phyloP scores from a whole-genome alignment of 1,140 invertebrate species.

The Scylla paramamosain region DNA sequence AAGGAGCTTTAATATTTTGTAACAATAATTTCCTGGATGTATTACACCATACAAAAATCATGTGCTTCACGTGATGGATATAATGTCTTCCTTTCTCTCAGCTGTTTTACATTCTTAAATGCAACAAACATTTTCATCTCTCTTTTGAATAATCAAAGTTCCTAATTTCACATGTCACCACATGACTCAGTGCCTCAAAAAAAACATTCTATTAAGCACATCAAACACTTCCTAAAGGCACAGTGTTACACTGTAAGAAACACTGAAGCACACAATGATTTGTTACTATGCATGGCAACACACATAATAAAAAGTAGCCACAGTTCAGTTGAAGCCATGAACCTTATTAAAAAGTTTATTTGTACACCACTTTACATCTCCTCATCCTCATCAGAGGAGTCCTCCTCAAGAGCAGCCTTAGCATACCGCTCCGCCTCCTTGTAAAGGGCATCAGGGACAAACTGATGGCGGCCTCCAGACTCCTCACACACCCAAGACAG shows the following conservation, averaged over 20 bases:
- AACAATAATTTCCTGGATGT: not conserved
- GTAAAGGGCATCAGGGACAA: constrained; percentile 84
- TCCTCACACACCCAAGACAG: constrained; percentile 96
- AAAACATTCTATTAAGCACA: too few relatives aligned
- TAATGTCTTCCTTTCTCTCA: too few relatives aligned
- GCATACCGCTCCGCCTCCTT: constrained; percentile 89
- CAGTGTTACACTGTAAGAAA: not conserved
- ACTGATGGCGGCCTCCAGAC: constrained; percentile 88
- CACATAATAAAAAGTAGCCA: too few relatives aligned
- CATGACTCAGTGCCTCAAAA: too few relatives aligned
- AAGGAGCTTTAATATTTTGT: not conserved
- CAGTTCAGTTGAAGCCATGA: not conserved
- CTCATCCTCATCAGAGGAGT: constrained; percentile 91
- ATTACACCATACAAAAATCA: not conserved
- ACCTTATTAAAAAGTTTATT: not conserved
- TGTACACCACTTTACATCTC: constrained; percentile 80
- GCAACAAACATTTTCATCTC: too few relatives aligned
- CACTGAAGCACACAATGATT: too few relatives aligned
- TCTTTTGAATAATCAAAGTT: too few relatives aligned
- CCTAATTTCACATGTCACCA: too few relatives aligned
- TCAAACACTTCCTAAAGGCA: not conserved
- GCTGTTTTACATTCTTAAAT: too few relatives aligned
- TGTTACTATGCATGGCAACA: too few relatives aligned
- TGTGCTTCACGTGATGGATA: too few relatives aligned
- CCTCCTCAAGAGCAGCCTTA: constrained; percentile 90